Evolutionary conservation across 2,888 invertebrate genomes (phyloP), one percentile per base, ranked within the genome.

Genomic region (Thyatira batis): DNA sequence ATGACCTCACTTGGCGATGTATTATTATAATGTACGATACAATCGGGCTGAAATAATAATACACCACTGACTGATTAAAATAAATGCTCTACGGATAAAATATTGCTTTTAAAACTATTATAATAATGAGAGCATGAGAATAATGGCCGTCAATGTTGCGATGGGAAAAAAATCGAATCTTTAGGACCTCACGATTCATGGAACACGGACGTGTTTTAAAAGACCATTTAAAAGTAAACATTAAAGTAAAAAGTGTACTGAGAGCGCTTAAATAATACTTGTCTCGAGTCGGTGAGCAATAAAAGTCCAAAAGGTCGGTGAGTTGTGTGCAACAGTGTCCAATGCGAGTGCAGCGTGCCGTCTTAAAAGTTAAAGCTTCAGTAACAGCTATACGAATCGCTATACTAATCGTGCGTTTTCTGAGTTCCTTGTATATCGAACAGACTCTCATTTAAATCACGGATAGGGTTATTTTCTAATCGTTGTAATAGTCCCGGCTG

Each of bases 391-490:
- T 64, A 65, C 58, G 56, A n/a, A n/a, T n/a, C n/a, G n/a, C n/a
- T n/a, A n/a, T n/a, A n/a, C 30, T 45, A 55, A 28, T 52, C 50
- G 62, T 58, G 61, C 61, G 63, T 67, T n/a, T n/a, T n/a, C n/a
- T n/a, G n/a, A n/a, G 69, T 70, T 65, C 63, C 62, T 67, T 61
- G 65, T 60, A 67, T 73, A 77, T 76, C 72, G 66, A 63, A 65
- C 70, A 61, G 67, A 64, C 61, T 66, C 71, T 66, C 67, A 67
- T 71, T 74, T 69, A 71, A 71, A n/a, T n/a, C n/a, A n/a, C n/a
- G n/a, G n/a, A n/a, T n/a, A n/a, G n/a, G n/a, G n/a, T n/a, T n/a
- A n/a, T n/a, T n/a, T n/a, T n/a, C n/a, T n/a, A n/a, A 64, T 51
- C 65, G 63, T 62, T 58, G 59, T 59, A 63, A 62, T 67, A 63